phyloP scores from a whole-genome alignment of 30 jellyfish, hydroid and myxozoan species.

The Aurelia sp. region DNA sequence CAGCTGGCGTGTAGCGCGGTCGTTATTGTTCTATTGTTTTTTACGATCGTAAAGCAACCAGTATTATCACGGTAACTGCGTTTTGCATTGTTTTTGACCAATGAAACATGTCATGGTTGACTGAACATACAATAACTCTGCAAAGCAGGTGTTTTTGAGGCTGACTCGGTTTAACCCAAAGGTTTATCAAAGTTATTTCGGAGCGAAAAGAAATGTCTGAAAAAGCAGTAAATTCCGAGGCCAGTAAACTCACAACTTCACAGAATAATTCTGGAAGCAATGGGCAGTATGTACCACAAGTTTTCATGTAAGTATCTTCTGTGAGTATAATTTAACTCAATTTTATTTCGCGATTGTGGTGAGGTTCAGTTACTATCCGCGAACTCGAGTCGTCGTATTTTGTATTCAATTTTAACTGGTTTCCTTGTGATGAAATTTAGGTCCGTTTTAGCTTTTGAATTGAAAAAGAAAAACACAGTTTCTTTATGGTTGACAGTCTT shows the following conservation, averaged over 20 bases:
- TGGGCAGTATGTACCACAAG: constrained; percentile 66
- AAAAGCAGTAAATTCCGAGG: constrained; percentile 20
- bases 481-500: too few species aligned
- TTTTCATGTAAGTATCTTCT: constrained; percentile 50
- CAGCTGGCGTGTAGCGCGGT: constrained; percentile 12
- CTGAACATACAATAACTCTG: constrained; percentile 1
- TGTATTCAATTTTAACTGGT: too few species aligned
- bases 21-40: not conserved
- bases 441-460: too few species aligned
- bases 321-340: too few species aligned
- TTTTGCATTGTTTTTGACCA: constrained; percentile 16
- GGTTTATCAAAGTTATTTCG: too few species aligned
- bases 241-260: constrained; percentile 12
- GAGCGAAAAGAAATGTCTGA: constrained; percentile 12
- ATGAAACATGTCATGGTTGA: constrained; percentile 12
- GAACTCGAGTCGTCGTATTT: too few species aligned
- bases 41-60: constrained; percentile 58
- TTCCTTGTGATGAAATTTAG: too few species aligned
- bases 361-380: too few species aligned
- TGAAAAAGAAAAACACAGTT: too few species aligned
- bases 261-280: constrained; percentile 9
- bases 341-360: too few species aligned
- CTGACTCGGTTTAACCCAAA: constrained; percentile 25
- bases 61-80: constrained; percentile 9
- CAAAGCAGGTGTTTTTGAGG: constrained; percentile 25